Conservation (phyloP, 2,888 invertebrate species). For the Nebria salina region DNA sequence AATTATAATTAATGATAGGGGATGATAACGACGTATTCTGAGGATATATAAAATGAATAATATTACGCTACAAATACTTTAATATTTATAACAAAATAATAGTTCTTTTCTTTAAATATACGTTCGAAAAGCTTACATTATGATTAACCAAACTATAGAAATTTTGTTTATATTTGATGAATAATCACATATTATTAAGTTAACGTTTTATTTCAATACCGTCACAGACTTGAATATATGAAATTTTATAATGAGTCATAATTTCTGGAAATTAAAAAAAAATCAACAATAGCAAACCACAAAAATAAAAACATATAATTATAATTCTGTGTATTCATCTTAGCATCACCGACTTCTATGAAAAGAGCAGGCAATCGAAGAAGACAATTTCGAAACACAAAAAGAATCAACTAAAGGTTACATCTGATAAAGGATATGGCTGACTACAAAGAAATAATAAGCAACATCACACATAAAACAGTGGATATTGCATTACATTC, state of each 20-base stretch:
- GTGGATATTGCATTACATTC: no score
- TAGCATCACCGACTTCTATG: not conserved
- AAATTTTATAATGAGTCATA: not conserved
- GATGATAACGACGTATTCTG: no score
- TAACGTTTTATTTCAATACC: not conserved
- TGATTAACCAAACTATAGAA: no score
- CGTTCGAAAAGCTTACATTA: no score
- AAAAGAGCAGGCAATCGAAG: not conserved
- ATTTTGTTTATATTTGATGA: not conserved
- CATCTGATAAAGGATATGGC: not conserved
- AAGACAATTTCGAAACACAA: not conserved
- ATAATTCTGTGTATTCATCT: not conserved
- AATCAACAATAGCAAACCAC: not conserved
- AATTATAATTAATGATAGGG: no score
- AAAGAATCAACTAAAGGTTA: not conserved
- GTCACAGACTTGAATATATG: not conserved
- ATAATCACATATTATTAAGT: not conserved
- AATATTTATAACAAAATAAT: no score
- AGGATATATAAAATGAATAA: no score
- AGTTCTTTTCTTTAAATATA: no score
- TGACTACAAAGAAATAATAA: not conserved
- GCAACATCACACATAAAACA: not conserved
- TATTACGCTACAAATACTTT: no score
- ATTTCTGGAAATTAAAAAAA: not conserved
- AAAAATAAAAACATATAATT: not conserved